Evolutionary conservation across 2,113 vertebrate genomes (phyloP).

Genomic region (Pygoscelis antarcticus): DNA sequence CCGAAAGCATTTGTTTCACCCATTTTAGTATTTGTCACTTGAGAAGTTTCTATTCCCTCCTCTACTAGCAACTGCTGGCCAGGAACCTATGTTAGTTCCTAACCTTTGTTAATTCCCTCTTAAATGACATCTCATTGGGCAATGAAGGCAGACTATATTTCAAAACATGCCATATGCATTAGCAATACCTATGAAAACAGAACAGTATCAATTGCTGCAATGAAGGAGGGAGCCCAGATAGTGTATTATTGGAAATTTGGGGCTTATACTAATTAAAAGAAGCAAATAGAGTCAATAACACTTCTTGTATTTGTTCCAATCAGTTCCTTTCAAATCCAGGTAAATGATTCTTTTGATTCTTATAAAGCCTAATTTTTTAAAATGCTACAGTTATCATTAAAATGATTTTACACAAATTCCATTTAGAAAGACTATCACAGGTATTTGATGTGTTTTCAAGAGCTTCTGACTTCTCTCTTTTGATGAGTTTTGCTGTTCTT

Average conservation of each 20-base stretch:
- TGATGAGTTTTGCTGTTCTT: neutral
- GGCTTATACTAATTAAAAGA: neutral
- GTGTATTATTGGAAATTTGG: neutral
- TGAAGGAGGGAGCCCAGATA: neutral
- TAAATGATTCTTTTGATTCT: neutral
- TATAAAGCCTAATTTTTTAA: neutral
- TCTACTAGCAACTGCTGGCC: neutral
- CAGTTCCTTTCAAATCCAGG: neutral
- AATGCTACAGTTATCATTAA: neutral
- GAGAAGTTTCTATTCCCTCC: constrained; percentile 19
- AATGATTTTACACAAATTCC: neutral
- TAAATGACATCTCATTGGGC: neutral
- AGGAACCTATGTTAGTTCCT: neutral
- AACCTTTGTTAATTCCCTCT: neutral
- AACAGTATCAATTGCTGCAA: neutral
- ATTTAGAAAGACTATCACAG: neutral
- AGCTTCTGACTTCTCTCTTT: neutral
- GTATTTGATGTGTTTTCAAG: neutral
- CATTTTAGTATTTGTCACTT: constrained; percentile 34
- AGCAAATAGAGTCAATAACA: neutral
- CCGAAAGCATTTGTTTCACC: constrained; percentile 1
- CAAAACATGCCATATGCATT: neutral
- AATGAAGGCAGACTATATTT: neutral
- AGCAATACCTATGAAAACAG: neutral
- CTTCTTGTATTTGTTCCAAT: neutral